Evolutionary conservation across 2,113 vertebrate genomes (phyloP).

Genomic region (Synchiropus splendidus): DNA sequence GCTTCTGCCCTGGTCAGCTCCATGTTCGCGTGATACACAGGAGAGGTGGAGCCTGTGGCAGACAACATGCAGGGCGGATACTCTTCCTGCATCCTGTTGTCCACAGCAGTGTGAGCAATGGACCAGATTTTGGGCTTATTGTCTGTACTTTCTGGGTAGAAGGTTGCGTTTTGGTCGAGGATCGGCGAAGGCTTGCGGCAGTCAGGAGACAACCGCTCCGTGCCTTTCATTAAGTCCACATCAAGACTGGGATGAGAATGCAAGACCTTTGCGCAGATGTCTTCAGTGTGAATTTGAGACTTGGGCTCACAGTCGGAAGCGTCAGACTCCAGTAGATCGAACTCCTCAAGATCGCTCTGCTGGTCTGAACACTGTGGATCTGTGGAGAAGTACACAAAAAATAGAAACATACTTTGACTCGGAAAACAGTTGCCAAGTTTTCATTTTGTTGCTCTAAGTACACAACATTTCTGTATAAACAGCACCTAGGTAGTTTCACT

Average conservation of each 20-base stretch:
- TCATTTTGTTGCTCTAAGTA: no score
- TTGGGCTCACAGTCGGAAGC: slow-evolving; percentile 78
- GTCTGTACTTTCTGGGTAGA: slow-evolving; percentile 62
- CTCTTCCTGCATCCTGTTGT: slow-evolving; percentile 64
- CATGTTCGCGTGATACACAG: slow-evolving; percentile 56
- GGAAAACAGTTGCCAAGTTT: no score
- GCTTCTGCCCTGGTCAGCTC: slow-evolving; percentile 60
- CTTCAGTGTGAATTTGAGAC: slow-evolving; percentile 61
- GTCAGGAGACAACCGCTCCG: slow-evolving; percentile 64
- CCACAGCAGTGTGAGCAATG: slow-evolving; percentile 84
- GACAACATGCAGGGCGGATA: slow-evolving; percentile 88
- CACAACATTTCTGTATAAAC: no score
- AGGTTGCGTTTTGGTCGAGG: slow-evolving; percentile 61
- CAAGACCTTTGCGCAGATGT: slow-evolving; percentile 25
- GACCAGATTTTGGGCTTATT: slow-evolving; percentile 93
- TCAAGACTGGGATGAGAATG: slow-evolving; percentile 49
- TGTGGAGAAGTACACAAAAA: not conserved
- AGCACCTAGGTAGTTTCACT: no score
- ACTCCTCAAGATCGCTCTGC: slow-evolving; percentile 87
- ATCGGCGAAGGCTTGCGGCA: slow-evolving; percentile 61
- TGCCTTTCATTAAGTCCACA: slow-evolving; percentile 38
- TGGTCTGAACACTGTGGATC: slow-evolving; percentile 60
- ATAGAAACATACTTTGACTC: no score
- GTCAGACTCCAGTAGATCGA: slow-evolving; percentile 80
- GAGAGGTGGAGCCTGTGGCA: slow-evolving; percentile 43